Conservation (phyloP, 2,888 invertebrate genomes). For the Sericinus montela region DNA sequence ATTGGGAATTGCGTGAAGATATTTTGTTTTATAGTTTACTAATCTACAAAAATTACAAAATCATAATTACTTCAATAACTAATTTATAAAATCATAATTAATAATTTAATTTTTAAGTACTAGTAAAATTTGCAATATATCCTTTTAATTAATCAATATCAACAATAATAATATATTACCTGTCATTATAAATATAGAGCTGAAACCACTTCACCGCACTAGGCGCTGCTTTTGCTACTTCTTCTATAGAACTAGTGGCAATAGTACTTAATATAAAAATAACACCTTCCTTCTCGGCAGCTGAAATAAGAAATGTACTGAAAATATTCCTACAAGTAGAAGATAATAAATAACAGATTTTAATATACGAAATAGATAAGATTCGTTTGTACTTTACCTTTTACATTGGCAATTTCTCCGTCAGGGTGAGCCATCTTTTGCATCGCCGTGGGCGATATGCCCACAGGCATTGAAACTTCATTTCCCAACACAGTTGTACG, state of each 20-base stretch:
- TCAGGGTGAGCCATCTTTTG: slow-evolving; percentile 92
- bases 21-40: too few relatives aligned
- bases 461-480: slow-evolving; percentile 83
- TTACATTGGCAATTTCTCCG: slow-evolving; percentile 89
- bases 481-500: slow-evolving; percentile 81
- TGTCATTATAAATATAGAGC: slow-evolving; percentile 92
- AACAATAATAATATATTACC: slow-evolving; percentile 57
- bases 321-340: too few relatives aligned
- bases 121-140: too few relatives aligned
- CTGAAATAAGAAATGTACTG: slow-evolving; percentile 53
- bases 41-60: too few relatives aligned
- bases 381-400: slow-evolving; percentile 66
- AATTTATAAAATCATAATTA: too few relatives aligned
- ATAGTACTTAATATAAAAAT: slow-evolving; percentile 92
- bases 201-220: slow-evolving; percentile 92
- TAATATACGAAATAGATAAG: too few relatives aligned
- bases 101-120: too few relatives aligned
- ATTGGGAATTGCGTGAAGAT: too few relatives aligned
- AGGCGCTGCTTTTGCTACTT: slow-evolving; percentile 88
- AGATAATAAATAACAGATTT: too few relatives aligned
- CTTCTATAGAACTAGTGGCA: slow-evolving; percentile 92
- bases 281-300: slow-evolving; percentile 87
- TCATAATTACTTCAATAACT: too few relatives aligned
- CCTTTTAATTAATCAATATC: too few relatives aligned
- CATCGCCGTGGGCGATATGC: slow-evolving; percentile 92